Evolutionary conservation across 2,888 invertebrate species (phyloP).

Genomic region (Dioctria linearis): DNA sequence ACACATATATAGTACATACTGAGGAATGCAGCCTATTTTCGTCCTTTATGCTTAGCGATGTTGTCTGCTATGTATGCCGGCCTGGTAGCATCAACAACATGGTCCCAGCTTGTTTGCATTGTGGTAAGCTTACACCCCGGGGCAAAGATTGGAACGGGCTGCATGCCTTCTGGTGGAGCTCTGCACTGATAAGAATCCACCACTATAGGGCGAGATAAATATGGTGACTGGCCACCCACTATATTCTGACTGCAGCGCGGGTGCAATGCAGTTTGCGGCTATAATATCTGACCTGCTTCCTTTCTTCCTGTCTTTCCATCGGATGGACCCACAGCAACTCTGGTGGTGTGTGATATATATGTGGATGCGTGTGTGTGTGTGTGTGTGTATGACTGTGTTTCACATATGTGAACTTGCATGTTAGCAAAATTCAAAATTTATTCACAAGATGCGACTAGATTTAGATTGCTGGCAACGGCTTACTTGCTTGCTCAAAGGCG

Average conservation of each 20-base stretch:
- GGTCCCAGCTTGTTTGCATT: slow-evolving; percentile 27
- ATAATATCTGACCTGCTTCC: slow-evolving; percentile 53
- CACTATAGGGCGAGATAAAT: slow-evolving; percentile 5
- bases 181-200: slow-evolving; percentile 37
- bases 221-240: slow-evolving; percentile 23
- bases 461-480: slow-evolving; percentile 32
- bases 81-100: slow-evolving; percentile 37
- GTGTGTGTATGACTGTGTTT: not conserved
- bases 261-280: slow-evolving; percentile 56
- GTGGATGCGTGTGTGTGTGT: slow-evolving; percentile 18
- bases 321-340: slow-evolving; percentile 1
- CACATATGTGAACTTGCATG: slow-evolving; percentile 6
- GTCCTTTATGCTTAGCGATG: not conserved
- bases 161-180: not conserved
- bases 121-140: slow-evolving; percentile 26
- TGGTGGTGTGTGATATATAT: no score
- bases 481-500: slow-evolving; percentile 21
- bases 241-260: slow-evolving; percentile 51
- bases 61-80: slow-evolving; percentile 9
- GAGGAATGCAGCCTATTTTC: not conserved
- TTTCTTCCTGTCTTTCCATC: not conserved
- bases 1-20: slow-evolving; percentile 8
- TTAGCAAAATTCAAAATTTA: slow-evolving; percentile 42
- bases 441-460: slow-evolving; percentile 48
- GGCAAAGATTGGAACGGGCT: not conserved